A percentile compares a stretch with the other conserved stretches of the same genome.
Conservation (phyloP, 2,797 vertebrate species). For the Gallinago solitaria region DNA sequence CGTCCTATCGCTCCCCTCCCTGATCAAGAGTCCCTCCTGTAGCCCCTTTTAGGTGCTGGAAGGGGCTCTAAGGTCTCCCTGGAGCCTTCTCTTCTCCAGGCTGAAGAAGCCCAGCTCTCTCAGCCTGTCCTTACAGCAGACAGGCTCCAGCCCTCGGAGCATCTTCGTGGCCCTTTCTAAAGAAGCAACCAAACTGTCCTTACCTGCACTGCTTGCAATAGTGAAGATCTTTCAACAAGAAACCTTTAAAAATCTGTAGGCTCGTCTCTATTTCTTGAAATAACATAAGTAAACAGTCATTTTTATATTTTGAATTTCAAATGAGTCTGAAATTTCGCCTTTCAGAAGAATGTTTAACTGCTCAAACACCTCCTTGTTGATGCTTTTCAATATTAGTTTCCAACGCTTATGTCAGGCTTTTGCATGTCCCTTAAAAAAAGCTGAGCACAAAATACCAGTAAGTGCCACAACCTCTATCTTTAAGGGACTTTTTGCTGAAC, state of each 20-base stretch:
- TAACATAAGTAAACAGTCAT: background rate
- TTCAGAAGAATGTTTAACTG: background rate
- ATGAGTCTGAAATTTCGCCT: background rate
- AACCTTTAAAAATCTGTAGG: background rate
- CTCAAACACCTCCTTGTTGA: background rate
- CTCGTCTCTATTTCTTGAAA: background rate
- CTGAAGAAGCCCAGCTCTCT: no score
- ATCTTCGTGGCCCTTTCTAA: background rate
- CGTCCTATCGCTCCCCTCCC: no score
- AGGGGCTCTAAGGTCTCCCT: no score
- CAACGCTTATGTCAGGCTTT: background rate
- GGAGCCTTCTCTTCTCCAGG: no score
- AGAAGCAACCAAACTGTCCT: background rate
- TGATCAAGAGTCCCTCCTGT: no score
- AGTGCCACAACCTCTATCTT: background rate
- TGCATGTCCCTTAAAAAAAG: background rate
- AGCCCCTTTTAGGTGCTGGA: no score
- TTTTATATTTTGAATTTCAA: background rate
- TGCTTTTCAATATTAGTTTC: background rate
- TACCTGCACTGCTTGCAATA: background rate
- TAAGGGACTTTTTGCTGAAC: background rate
- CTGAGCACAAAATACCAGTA: background rate
- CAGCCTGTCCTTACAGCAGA: no score
- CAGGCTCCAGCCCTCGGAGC: no score
- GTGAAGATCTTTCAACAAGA: background rate